Evolutionary conservation across 2,888 invertebrate genomes (phyloP).

Genomic region (Chelonus formosanus): DNA sequence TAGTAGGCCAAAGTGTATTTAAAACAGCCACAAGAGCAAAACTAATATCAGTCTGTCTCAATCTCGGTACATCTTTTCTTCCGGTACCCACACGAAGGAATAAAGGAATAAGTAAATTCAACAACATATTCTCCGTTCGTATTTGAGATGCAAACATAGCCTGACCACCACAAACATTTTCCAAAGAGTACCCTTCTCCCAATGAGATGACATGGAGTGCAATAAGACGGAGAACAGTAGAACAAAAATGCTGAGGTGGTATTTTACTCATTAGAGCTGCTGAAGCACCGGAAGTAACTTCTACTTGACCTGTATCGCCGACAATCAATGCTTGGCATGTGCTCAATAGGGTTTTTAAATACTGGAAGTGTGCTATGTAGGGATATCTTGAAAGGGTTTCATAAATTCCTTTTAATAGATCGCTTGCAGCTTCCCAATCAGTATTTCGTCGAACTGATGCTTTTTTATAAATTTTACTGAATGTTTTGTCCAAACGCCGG

Average conservation of each 20-base stretch:
- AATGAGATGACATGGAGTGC: conserved; percentile 94
- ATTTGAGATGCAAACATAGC: conserved; percentile 89
- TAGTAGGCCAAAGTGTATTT: conserved; percentile 85
- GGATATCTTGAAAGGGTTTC: conserved; percentile 93
- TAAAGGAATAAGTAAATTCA: conserved; percentile 95
- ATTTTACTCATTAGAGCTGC: conserved; percentile 89
- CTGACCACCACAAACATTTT: conserved; percentile 94
- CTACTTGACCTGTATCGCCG: conserved; percentile 78
- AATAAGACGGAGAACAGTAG: conserved; percentile 93
- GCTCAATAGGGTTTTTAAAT: conserved; percentile 86
- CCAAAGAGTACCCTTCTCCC: conserved; percentile 89
- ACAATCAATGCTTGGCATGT: conserved; percentile 87
- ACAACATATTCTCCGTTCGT: conserved; percentile 93
- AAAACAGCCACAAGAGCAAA: conserved; percentile 90
- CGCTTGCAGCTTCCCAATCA: conserved; percentile 97
- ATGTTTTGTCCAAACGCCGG: conserved; percentile 93
- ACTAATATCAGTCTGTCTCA: conserved; percentile 88
- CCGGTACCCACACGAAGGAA: conserved; percentile 95
- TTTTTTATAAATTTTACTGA: conserved; percentile 96
- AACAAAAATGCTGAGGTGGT: conserved; percentile 94
- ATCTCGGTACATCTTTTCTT: conserved; percentile 89
- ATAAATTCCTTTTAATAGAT: conserved; percentile 92
- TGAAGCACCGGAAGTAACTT: conserved; percentile 80
- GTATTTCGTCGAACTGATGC: conserved; percentile 90
- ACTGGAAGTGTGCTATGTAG: conserved; percentile 95